Conservation (phyloP, 2,113 vertebrate species). For the Pangasianodon hypophthalmus region DNA sequence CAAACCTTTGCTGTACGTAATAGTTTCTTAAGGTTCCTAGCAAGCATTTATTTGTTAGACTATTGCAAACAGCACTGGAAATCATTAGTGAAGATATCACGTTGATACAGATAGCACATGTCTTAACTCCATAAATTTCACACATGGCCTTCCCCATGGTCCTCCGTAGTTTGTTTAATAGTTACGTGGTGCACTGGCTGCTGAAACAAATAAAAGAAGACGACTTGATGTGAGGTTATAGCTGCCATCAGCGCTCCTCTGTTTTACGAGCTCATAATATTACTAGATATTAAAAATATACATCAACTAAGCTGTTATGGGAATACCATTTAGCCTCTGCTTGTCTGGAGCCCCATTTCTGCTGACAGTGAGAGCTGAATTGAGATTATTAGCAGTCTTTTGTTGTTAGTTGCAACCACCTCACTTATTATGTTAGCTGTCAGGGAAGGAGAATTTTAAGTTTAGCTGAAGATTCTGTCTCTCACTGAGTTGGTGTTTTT, state of each 20-base stretch:
- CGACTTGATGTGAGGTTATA: conserved; percentile 34
- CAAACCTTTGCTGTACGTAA: neutral
- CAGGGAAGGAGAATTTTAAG: conserved; percentile 22
- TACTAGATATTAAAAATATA: conserved; percentile 80
- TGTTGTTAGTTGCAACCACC: conserved; percentile 14
- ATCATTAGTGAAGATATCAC: conserved; percentile 24
- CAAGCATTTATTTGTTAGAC: neutral
- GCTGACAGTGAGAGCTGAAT: conserved; percentile 41
- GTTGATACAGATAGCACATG: neutral
- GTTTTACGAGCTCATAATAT: conserved; percentile 73
- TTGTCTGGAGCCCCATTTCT: conserved; percentile 65
- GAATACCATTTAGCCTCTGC: conserved; percentile 71
- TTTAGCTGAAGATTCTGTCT: neutral
- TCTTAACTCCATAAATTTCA: conserved; percentile 7
- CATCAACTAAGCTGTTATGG: conserved; percentile 77
- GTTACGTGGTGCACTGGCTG: conserved; percentile 13
- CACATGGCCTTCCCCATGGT: conserved; percentile 3
- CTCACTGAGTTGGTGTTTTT: conserved; percentile 1
- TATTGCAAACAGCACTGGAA: neutral
- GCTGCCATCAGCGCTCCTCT: conserved; percentile 58
- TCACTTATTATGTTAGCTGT: neutral
- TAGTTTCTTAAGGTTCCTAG: neutral
- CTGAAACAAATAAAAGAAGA: conserved; percentile 44
- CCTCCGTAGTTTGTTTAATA: conserved; percentile 44
- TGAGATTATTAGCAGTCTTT: conserved; percentile 45